A percentile compares a stretch with the other conserved stretches of the same genome.
Conservation (phyloP, 2,888 invertebrate species). For the Microplitis deprimator region DNA sequence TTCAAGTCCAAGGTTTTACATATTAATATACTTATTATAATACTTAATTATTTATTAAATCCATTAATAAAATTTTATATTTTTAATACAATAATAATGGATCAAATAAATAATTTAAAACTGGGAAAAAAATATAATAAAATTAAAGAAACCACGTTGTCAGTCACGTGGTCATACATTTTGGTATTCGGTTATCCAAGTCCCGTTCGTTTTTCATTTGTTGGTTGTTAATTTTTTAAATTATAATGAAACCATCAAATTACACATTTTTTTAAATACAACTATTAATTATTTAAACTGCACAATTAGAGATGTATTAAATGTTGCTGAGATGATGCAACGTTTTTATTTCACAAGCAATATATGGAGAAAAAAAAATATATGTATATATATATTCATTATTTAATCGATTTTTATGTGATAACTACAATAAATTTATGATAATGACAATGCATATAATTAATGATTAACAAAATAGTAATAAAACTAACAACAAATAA, state of each 20-base stretch:
- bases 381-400: background rate
- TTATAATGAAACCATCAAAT: background rate
- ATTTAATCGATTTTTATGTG: background rate
- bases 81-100: too few relatives aligned
- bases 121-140: background rate
- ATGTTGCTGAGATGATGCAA: background rate
- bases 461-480: background rate
- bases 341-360: background rate
- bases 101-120: too few relatives aligned
- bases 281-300: background rate
- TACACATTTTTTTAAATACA: background rate
- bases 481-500: background rate
- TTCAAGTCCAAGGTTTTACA: slow-evolving; percentile 13
- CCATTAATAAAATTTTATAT: background rate
- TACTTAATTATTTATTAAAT: background rate
- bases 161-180: background rate
- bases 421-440: background rate
- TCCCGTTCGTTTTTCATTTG: background rate
- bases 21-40: background rate
- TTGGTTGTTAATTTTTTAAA: background rate
- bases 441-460: background rate
- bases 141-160: background rate
- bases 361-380: background rate
- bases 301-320: background rate
- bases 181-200: background rate